Evolutionary conservation across 2,113 vertebrate genomes (phyloP).

Genomic region (Cichladusa arquata): DNA sequence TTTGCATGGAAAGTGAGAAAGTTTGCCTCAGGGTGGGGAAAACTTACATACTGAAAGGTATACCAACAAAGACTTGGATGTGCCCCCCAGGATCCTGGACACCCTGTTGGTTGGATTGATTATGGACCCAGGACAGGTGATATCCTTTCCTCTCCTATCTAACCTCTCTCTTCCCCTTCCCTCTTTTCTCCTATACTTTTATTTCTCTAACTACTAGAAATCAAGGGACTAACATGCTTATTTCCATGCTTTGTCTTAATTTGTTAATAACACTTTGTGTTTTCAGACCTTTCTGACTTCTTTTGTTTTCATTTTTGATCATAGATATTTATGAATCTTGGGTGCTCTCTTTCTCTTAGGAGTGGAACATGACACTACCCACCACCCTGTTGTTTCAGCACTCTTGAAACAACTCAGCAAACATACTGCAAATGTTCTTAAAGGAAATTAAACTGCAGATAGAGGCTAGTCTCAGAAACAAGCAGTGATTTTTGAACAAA

Average conservation of each 20-base stretch:
- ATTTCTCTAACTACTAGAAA: not conserved
- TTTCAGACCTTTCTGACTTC: not conserved
- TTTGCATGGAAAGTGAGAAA: not conserved
- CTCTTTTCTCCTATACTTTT: not conserved
- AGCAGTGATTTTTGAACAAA: not conserved
- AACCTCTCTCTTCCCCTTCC: not conserved
- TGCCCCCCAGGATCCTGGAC: not conserved
- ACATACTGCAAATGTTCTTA: not conserved
- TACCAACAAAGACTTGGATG: not conserved
- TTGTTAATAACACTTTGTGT: not conserved
- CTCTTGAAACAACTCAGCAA: not conserved
- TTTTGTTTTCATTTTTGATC: not conserved
- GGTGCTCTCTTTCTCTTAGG: not conserved
- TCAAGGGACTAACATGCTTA: not conserved
- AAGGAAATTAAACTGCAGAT: not conserved
- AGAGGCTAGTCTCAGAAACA: not conserved
- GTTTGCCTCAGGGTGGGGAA: not conserved
- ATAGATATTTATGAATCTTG: not conserved
- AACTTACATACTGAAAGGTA: not conserved
- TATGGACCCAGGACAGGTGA: not conserved
- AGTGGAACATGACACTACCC: not conserved
- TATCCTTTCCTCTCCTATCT: not conserved
- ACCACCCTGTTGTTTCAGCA: fast-evolving
- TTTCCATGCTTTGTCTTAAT: not conserved
- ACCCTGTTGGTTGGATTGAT: not conserved